Percentiles rank a stretch among this genome's conserved stretches.
Conservation (phyloP, 2,113 vertebrate species). For the Bucco capensis region DNA sequence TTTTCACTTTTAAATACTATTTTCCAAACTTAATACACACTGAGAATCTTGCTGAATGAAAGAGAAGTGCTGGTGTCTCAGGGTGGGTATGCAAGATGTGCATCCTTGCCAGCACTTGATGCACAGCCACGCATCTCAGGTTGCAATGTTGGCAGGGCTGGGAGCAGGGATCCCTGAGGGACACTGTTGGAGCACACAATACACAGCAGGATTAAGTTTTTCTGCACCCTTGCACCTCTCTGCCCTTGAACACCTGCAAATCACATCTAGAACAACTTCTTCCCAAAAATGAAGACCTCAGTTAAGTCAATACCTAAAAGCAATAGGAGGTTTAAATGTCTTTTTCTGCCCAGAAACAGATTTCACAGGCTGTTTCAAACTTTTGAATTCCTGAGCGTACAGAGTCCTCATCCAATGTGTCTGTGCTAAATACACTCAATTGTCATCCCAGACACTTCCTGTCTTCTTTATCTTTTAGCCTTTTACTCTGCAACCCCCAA, state of each 20-base stretch:
- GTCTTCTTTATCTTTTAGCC: too few relatives aligned
- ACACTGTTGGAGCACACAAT: neutral
- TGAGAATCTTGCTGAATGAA: neutral
- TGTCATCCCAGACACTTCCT: neutral
- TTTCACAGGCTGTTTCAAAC: neutral
- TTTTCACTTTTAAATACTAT: slow-evolving; percentile 25
- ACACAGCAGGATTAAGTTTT: neutral
- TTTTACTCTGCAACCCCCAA: too few relatives aligned
- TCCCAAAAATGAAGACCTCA: neutral
- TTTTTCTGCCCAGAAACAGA: too few relatives aligned
- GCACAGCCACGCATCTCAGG: neutral
- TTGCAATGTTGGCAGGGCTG: neutral
- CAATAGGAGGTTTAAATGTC: neutral
- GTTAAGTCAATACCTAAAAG: neutral
- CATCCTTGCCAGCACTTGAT: neutral
- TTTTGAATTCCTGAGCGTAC: neutral
- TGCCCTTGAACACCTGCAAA: neutral
- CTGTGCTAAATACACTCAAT: neutral
- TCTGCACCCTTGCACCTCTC: neutral
- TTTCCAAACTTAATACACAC: neutral
- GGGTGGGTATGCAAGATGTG: neutral
- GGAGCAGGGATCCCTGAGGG: neutral
- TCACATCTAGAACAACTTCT: neutral
- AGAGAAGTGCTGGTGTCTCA: neutral
- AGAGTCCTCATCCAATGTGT: neutral